These are phyloP conservation scores for Pyrrhia umbra DNA, from an alignment of 2,888 invertebrate species.

Conservation along the genomic window DNA sequence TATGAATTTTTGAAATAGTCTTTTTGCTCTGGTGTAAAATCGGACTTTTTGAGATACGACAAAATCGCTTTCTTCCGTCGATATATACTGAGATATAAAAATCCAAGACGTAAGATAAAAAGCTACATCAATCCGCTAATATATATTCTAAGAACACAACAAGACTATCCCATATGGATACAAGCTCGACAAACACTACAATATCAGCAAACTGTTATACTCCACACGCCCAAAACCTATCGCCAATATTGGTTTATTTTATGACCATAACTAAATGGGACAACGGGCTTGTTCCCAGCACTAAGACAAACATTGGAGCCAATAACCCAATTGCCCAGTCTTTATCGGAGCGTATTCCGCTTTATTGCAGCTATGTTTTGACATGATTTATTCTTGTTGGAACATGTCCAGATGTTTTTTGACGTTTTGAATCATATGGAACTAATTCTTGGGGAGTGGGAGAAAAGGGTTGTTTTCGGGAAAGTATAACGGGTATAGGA, in stretches of 20 bases:
- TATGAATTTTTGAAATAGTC: too few relatives aligned
- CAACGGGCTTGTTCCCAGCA: conserved; percentile 9
- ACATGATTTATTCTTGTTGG: conserved; percentile 56
- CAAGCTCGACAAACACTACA: conserved; percentile 20
- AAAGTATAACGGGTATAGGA: too few relatives aligned
- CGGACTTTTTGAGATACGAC: too few relatives aligned
- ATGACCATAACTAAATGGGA: conserved; percentile 26
- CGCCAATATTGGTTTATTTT: conserved; percentile 46
- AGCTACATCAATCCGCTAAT: conserved; percentile 17
- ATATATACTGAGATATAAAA: neutral
- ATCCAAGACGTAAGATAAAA: neutral
- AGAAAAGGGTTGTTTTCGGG: neutral
- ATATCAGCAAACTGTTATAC: conserved; percentile 27
- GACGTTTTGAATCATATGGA: conserved; percentile 15
- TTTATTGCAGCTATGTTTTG: conserved; percentile 44
- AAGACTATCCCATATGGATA: conserved; percentile 3
- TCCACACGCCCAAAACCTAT: conserved; percentile 16
- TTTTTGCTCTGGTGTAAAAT: too few relatives aligned
- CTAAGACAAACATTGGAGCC: conserved; percentile 41
- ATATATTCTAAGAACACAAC: neutral
- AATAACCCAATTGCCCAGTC: conserved; percentile 28
- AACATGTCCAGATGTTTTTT: conserved; percentile 46
- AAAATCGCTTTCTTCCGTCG: too few relatives aligned
- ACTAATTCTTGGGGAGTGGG: conserved; percentile 24
- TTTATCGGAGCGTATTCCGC: conserved; percentile 51